Percentiles rank a stretch among this genome's conserved stretches.
These are phyloP conservation scores for Apomyelois bistriatella DNA, from an alignment of 2,888 invertebrate species.

Conservation along the genomic window DNA sequence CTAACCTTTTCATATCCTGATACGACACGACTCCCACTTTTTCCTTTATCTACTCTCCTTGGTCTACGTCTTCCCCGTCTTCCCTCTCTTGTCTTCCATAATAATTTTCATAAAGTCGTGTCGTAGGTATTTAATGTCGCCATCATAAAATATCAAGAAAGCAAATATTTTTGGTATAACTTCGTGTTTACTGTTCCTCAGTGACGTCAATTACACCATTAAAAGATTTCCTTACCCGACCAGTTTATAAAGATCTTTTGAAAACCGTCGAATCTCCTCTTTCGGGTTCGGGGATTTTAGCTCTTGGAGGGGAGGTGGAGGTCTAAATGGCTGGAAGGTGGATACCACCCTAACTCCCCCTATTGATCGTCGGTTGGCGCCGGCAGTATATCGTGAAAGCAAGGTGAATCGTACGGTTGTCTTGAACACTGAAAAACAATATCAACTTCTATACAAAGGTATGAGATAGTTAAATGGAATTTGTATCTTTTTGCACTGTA, in stretches of 20 bases:
- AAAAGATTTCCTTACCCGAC: constrained; percentile 25
- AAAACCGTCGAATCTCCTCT: not conserved
- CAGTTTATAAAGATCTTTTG: constrained; percentile 29
- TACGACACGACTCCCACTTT: too few species aligned
- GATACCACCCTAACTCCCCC: constrained; percentile 30
- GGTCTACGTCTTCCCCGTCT: too few species aligned
- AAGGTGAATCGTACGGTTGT: constrained; percentile 23
- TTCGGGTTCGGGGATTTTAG: not conserved
- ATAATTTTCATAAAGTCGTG: too few species aligned
- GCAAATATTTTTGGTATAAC: not conserved
- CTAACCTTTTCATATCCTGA: too few species aligned
- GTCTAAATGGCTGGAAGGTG: constrained; percentile 21
- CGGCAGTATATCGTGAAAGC: constrained; percentile 34
- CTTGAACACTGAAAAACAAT: constrained; percentile 14
- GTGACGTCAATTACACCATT: constrained; percentile 13
- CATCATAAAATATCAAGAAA: not conserved
- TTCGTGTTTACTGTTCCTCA: not conserved
- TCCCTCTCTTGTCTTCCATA: too few species aligned
- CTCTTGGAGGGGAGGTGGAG: constrained; percentile 21
- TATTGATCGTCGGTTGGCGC: constrained; percentile 54
- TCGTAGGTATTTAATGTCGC: not conserved
- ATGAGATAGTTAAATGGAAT: not conserved
- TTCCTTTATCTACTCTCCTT: too few species aligned
- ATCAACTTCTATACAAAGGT: not conserved
- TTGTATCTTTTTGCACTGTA: not conserved